Base-by-base conservation (phyloP, 2,113 vertebrate species). In the Psammodynastes pulverulentus region DNA sequence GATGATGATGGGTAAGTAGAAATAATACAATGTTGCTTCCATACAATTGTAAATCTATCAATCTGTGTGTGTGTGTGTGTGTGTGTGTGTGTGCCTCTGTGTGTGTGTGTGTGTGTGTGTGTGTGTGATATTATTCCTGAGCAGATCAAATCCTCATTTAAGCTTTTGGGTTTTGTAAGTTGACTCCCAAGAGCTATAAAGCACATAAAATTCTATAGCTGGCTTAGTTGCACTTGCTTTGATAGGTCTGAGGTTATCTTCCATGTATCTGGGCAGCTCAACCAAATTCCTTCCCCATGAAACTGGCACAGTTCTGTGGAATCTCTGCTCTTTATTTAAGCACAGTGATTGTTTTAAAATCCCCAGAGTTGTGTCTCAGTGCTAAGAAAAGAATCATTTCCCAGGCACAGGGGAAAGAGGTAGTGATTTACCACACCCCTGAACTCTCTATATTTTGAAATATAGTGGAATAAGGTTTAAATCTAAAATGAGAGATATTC, bases 281-380 rank as follows among this genome's bases (percentile, higher is more conserved):
- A 93, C 89, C 23, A 19, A 1, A 89, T 94, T 94, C 95, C 96
- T 93, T 84, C 90, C 88, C 84, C 67, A 1, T 91, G 95, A 92
- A 90, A 94, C 92, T 91, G 93, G 90, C 94, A 90, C 89, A 86
- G 49, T 93, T 91, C 94, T 93, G 91, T 94, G 91, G 92, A 94
- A 94, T 84, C 93, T 94, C 88, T 88, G 94, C 51, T 93, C 58
- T 94, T 94, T 93, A 92, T 86, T 95, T 92, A 86, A 92, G 95
- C n/a, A 94, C 89, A 97, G 92, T 84, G 95, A 90, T 19, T 21
- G 72, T 39, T 79, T 95, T 91, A 67, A 90, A 89, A 53, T 94
- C 0, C 58, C 52, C 62, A 72, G 54, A 24, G 90, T 67, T 7
- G 94, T 95, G 79, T n/a, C 12, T 91, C n/a, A n/a, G 19, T 19